Base-by-base conservation (phyloP, 2,888 invertebrate species). In the Pemphredon lugubris region DNA sequence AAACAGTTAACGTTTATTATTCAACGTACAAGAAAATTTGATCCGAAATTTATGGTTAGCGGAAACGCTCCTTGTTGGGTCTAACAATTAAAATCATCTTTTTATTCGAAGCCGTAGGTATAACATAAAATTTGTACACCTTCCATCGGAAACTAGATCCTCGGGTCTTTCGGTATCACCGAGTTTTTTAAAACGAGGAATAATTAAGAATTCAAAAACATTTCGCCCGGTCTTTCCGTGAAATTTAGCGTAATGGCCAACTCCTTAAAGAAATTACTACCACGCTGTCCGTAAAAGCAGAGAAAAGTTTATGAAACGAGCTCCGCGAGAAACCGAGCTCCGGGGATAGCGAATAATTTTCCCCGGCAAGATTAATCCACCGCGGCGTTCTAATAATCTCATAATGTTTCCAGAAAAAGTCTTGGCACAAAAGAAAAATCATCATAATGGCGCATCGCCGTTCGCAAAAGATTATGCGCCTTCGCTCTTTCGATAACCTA, bases 251-350 rank as follows among this genome's bases (percentile, higher is more conserved):
- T 74, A 71, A 77, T 71, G 54, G 60, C 42, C 16, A 39, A 16
- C 63, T 50, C 67, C 74, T 73, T 74, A 68, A 68, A 77, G 75
- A 77, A 77, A 77, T 72, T 34, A n/a, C n/a, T n/a, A 53, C 53
- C 57, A 42, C 48, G 58, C 45, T 44, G 53, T 40, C 53, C 63
- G 63, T 54, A 30, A 40, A 30, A 45, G 44, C n/a, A n/a, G n/a
- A n/a, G n/a, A n/a, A 57, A 68, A 75, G 75, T 77, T 77, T 77
- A 77, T 77, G 77, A 75, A 72, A 67, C 65, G 67, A 48, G 53
- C 37, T 53, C 39, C 53, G 48, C 68, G 57, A 45, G 51, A 16
- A 23, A 66, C 47, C 51, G 40, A 44, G 34, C 26, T 14, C 2
- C 45, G 34, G 30, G 21, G 48, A 37, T 55, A 50, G 44, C 61